Evolutionary conservation across 1,140 invertebrate genomes (phyloP), one percentile per base, ranked within the genome.

Genomic region (Saccostrea cuccullata): DNA sequence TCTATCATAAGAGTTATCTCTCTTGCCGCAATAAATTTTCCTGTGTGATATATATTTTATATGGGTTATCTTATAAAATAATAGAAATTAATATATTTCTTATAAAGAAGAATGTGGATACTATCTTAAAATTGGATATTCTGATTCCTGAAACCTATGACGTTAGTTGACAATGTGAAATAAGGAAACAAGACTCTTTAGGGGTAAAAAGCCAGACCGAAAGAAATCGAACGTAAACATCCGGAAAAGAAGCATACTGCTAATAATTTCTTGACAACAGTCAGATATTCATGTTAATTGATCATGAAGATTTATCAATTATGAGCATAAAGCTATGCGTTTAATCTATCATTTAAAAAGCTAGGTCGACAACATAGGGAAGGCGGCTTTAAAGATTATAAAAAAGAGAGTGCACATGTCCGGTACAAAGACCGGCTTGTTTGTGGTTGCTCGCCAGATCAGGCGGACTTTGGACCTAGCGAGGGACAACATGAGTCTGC

Each of bases 361-460:
- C 47, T 64, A 20, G n/a, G 4, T 17, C 15, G n/a, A 60, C 17
- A n/a, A 64, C 58, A 6, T 20, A 64, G 17, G 58, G 58, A 64
- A 64, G 58, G 17, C 15, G 17, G 6, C n/a, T 64, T 64, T 77
- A 77, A 77, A 30, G 70, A 15, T 77, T 77, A n/a, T n/a, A n/a
- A 77, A 15, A 23, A 77, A 77, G 5, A 13, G 12, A 30, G 70
- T 36, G 58, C 70, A 77, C 70, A 87, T 87, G 86, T 58, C 56
- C 36, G 70, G 86, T 88, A 86, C 84, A 83, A 85, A 85, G 40
- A 56, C 83, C 82, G 20, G 40, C 4, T 23, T 88, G 87, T 91
- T 89, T 85, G 84, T 20, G 30, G 85, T 91, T 86, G 91, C 90
- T 36, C 73, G 90, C 47, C 73, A 36, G 23, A 73, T 91, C 13